Conservation (phyloP, 1,140 invertebrate genomes). For the Polyergus mexicanus region DNA sequence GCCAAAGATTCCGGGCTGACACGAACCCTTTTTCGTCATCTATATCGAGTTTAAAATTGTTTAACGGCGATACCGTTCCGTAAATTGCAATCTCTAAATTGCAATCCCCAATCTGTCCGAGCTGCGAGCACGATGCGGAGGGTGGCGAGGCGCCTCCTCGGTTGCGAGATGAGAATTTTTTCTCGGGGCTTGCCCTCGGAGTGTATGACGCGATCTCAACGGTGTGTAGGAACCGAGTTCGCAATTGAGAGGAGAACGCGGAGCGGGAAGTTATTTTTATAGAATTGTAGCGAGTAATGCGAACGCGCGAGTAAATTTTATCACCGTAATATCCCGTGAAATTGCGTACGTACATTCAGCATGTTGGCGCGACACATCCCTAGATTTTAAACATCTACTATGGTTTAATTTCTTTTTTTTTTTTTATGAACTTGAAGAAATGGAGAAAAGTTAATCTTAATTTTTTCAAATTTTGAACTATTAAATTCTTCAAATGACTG, state of each 20-base stretch:
- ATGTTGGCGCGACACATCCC: background rate
- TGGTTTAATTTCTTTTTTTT: background rate
- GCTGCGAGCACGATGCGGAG: background rate
- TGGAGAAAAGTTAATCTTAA: background rate
- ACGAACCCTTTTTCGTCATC: conserved; percentile 70
- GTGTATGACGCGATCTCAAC: conserved; percentile 17
- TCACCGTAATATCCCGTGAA: conserved; percentile 51
- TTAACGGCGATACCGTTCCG: conserved; percentile 79
- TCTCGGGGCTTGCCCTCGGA: conserved; percentile 18
- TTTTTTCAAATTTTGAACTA: background rate
- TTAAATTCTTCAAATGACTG: background rate
- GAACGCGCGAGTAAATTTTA: conserved; percentile 28
- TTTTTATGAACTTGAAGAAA: background rate
- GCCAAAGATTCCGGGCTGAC: conserved; percentile 60
- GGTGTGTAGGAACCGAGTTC: conserved; percentile 7
- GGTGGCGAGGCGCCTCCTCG: background rate
- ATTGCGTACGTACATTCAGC: conserved; percentile 43
- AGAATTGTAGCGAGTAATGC: conserved; percentile 46
- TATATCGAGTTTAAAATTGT: conserved; percentile 82
- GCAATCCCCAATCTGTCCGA: conserved; percentile 62
- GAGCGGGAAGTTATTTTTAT: conserved; percentile 25
- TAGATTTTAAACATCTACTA: conserved; percentile 3
- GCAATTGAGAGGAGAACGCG: conserved; percentile 20
- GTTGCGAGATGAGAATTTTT: conserved; percentile 71
- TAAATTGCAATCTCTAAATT: conserved; percentile 79